Evolutionary conservation across 1,140 invertebrate genomes (phyloP), one percentile per base, ranked within the genome.

Genomic region (Sycophila sp.): DNA sequence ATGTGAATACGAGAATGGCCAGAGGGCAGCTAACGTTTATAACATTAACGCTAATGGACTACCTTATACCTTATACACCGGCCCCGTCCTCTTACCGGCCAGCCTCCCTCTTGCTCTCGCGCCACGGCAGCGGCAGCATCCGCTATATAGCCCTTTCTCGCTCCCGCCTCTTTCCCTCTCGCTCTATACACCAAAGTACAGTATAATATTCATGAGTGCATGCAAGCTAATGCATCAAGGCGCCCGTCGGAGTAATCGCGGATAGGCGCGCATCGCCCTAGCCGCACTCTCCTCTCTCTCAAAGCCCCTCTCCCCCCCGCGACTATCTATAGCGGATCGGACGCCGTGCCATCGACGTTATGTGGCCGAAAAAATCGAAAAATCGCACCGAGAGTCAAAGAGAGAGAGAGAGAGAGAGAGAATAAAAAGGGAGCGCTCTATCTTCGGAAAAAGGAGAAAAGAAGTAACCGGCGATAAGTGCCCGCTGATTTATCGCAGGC

Each of bases 21-120:
- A 84, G 83, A 82, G 85, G 84, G 82, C 85, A 85, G 83, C 83
- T 85, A 85, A 85, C 85, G 83, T 85, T 86, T 85, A 86, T 85
- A 85, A 85, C 85, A 86, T 86, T 86, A 86, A 85, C 84, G 85
- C 82, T 86, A 86, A 86, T 86, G 85, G 85, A 86, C 84, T 85
- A 85, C 82, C 85, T 85, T 86, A 84, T 85, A 85, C 84, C 83
- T 84, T 84, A 81, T 84, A 85, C 81, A 79, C 77, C 75, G 60
- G 73, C 75, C 76, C 74, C 67, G 71, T 49, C 73, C 74, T 73
- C 73, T 59, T 68, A 51, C 40, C 55, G n/a, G 24, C 40, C 60
- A 19, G 28, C 53, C 59, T 63, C 64, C 64, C 60, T 75, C 77
- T 76, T 74, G 60, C 75, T 63, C 69, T 62, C 73, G 73, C 66